A percentile compares a stretch with the other conserved stretches of the same genome.
These are phyloP conservation scores for Oncorhynchus nerka DNA, from an alignment of 2,113 vertebrate genomes.

Conservation along the genomic window DNA sequence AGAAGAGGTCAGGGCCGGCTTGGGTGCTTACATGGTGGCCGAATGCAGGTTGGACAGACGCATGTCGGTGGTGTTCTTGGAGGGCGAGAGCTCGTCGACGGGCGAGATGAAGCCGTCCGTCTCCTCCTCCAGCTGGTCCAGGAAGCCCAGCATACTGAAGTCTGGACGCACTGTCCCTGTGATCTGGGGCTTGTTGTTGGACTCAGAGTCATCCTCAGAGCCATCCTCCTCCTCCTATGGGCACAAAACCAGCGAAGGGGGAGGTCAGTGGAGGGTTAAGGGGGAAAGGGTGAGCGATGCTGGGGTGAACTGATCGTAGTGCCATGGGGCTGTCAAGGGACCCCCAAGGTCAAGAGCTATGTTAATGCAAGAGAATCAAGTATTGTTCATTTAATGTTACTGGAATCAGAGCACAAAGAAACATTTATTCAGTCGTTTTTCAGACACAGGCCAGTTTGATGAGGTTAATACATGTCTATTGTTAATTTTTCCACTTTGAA, in stretches of 20 bases:
- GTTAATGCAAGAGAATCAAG: constrained; percentile 23
- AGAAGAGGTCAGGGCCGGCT: background rate
- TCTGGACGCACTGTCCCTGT: constrained; percentile 76
- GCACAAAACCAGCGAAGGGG: constrained; percentile 4
- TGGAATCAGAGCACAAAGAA: background rate
- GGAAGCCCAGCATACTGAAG: constrained; percentile 79
- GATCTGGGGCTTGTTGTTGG: constrained; percentile 57
- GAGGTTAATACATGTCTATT: background rate
- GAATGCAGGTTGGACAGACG: constrained; percentile 93
- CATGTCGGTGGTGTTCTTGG: constrained; percentile 83
- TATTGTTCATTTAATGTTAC: constrained; percentile 44
- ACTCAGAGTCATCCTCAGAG: constrained; percentile 83
- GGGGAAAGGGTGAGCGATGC: background rate
- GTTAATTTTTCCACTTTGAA: background rate
- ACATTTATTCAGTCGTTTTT: background rate
- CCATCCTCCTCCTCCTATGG: constrained; percentile 90
- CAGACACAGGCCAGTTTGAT: background rate
- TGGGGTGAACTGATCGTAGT: background rate
- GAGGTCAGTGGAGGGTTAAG: background rate
- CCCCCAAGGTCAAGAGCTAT: constrained; percentile 17
- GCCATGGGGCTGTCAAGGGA: background rate
- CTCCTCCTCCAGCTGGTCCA: constrained; percentile 89
- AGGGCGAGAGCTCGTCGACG: constrained; percentile 85
- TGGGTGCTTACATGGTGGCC: constrained; percentile 84
- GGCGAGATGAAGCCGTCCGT: constrained; percentile 91